These are phyloP conservation scores for Osmoderma eremita DNA, from an alignment of 2,888 invertebrate species.

Conservation along the genomic window DNA sequence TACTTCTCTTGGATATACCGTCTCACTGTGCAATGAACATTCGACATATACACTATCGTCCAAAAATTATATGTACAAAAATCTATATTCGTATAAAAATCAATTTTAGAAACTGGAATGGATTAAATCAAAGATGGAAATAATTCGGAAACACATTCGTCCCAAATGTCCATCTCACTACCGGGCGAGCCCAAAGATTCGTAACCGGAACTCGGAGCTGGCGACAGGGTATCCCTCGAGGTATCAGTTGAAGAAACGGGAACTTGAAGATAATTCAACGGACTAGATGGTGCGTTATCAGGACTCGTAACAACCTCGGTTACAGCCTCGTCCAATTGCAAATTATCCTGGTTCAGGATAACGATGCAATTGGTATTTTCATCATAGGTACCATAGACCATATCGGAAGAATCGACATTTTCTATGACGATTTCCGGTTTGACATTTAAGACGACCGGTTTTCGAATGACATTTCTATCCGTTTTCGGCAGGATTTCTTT, in stretches of 20 bases:
- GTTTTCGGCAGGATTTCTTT: slow-evolving; percentile 44
- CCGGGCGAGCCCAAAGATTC: slow-evolving; percentile 73
- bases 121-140: slow-evolving; percentile 77
- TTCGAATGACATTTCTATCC: no score
- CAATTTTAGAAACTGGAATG: no score
- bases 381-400: slow-evolving; percentile 78
- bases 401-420: slow-evolving; percentile 64
- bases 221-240: slow-evolving; percentile 40
- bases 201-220: slow-evolving; percentile 72
- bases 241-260: slow-evolving; percentile 11
- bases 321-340: slow-evolving; percentile 65
- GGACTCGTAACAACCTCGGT: slow-evolving; percentile 61
- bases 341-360: slow-evolving; percentile 72
- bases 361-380: slow-evolving; percentile 79
- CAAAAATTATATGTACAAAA: no score
- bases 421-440: slow-evolving; percentile 14
- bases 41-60: neutral
- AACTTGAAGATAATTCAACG: slow-evolving; percentile 18
- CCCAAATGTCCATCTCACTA: slow-evolving; percentile 72
- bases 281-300: slow-evolving; percentile 49
- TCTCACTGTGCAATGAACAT: no score
- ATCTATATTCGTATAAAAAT: no score
- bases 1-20: no score
- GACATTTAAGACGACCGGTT: slow-evolving; percentile 21
- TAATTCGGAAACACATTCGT: slow-evolving; percentile 79